A percentile compares a stretch with the other conserved stretches of the same genome.
Conservation (phyloP, 2,113 vertebrate genomes). For the Turnix velox region DNA sequence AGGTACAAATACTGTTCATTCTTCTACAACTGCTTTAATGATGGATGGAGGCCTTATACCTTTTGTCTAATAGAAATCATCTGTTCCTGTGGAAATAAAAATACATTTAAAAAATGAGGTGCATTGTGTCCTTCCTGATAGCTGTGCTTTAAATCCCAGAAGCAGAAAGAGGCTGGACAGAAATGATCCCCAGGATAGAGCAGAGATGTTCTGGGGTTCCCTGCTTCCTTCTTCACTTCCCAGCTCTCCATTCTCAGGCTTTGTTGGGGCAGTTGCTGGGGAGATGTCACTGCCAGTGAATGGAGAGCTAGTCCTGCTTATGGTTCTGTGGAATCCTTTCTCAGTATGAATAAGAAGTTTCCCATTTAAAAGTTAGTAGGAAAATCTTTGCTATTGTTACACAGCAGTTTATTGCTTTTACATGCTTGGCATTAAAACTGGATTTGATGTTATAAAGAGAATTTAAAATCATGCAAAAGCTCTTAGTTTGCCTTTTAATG, state of each 20-base stretch:
- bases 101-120: neutral
- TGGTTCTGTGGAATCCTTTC: neutral
- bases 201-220: neutral
- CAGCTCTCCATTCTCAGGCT: neutral
- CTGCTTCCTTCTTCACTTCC: neutral
- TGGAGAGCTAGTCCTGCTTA: fast-evolving
- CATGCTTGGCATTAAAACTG: neutral
- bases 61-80: neutral
- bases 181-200: neutral
- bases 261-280: neutral
- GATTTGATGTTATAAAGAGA: neutral
- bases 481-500: neutral
- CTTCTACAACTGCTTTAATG: neutral
- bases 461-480: neutral
- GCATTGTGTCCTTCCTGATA: neutral
- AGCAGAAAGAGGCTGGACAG: neutral
- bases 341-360: neutral
- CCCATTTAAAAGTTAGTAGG: neutral
- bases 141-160: neutral
- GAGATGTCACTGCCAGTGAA: neutral
- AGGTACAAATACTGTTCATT: too few relatives aligned
- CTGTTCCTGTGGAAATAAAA: neutral
- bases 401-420: neutral
- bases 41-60: neutral
- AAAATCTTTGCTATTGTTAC: neutral